These are phyloP conservation scores for Baronia brevicornis DNA, from an alignment of 2,888 invertebrate genomes.

Conservation along the genomic window DNA sequence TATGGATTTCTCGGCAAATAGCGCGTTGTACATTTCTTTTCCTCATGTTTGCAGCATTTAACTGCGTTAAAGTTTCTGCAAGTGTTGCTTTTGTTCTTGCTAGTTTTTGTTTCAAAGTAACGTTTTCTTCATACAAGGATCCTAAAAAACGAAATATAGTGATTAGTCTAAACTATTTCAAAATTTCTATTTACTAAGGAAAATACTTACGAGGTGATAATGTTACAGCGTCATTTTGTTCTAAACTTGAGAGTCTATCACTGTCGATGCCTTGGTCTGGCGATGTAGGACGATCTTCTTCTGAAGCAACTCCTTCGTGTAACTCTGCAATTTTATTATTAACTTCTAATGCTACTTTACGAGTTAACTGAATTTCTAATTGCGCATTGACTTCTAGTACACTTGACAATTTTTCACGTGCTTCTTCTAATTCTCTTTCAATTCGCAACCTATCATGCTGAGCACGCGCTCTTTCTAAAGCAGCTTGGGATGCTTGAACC, in stretches of 20 bases:
- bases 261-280: conserved; percentile 95
- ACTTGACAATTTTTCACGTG: conserved; percentile 59
- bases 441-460: conserved; percentile 81
- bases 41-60: conserved; percentile 84
- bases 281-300: conserved; percentile 76
- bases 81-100: conserved; percentile 82
- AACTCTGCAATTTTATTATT: conserved; percentile 45
- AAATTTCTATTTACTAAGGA: not conserved
- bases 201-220: conserved; percentile 61
- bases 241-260: conserved; percentile 80
- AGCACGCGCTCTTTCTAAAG: conserved; percentile 83
- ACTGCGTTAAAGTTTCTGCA: conserved; percentile 84
- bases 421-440: conserved; percentile 78
- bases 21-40: conserved; percentile 89
- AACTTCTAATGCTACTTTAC: conserved; percentile 45
- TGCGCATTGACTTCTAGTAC: conserved; percentile 48
- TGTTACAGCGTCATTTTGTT: conserved; percentile 70
- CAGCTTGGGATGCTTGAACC: conserved; percentile 83
- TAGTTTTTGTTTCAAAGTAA: conserved; percentile 81
- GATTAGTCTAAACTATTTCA: not conserved
- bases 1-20: conserved; percentile 86
- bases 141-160: conserved; percentile 34
- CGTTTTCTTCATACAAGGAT: conserved; percentile 78
- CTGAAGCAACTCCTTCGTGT: conserved; percentile 40
- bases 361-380: conserved; percentile 63